Percentiles rank a stretch among this genome's conserved stretches.
Evolutionary conservation across 2,888 invertebrate genomes (phyloP).

Genomic region (Podotricha telesiphe): DNA sequence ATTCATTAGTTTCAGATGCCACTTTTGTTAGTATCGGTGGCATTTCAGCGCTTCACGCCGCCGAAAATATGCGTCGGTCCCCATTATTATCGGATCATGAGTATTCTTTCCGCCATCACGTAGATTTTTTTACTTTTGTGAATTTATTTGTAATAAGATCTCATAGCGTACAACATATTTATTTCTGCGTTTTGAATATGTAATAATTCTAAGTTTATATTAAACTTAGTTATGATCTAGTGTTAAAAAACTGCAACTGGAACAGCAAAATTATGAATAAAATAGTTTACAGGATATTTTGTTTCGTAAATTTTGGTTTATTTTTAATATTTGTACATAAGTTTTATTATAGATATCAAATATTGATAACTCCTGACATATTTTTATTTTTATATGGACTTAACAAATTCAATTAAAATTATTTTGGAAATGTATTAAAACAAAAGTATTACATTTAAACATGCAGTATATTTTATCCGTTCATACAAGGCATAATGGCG

Average conservation of each 20-base stretch:
- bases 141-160: slow-evolving; percentile 30
- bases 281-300: neutral
- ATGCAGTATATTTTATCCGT: slow-evolving; percentile 26
- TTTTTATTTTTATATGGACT: neutral
- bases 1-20: slow-evolving; percentile 84
- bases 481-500: slow-evolving; percentile 38
- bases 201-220: too few relatives aligned
- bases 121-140: slow-evolving; percentile 43
- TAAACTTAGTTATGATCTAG: too few relatives aligned
- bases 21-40: slow-evolving; percentile 83
- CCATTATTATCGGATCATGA: slow-evolving; percentile 71
- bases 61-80: slow-evolving; percentile 79
- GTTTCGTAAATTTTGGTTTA: too few relatives aligned
- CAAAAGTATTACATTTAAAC: slow-evolving; percentile 3
- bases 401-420: neutral
- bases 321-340: too few relatives aligned
- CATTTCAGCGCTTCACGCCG: slow-evolving; percentile 81
- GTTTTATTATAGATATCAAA: too few relatives aligned
- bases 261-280: neutral
- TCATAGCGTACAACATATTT: neutral
- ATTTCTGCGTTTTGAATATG: too few relatives aligned
- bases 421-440: neutral
- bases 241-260: too few relatives aligned
- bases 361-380: neutral
- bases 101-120: slow-evolving; percentile 62